Evolutionary conservation across 1,140 invertebrate species (phyloP).

Genomic region (Periplaneta americana): DNA sequence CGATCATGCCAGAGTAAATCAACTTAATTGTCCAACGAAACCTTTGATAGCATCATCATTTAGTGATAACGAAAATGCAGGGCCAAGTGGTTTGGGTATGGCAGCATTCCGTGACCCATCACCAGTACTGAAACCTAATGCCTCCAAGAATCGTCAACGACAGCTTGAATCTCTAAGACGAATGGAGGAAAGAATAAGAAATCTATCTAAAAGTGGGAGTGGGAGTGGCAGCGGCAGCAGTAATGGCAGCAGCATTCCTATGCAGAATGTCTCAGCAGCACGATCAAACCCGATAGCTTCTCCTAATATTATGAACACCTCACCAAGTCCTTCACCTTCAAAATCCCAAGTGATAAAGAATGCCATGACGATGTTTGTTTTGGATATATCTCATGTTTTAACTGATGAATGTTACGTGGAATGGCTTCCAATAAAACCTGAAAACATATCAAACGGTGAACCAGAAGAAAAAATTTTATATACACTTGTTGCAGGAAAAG

Average conservation of each 20-base stretch:
- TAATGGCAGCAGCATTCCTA: constrained; percentile 18
- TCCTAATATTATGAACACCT: constrained; percentile 1
- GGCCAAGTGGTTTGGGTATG: constrained; percentile 32
- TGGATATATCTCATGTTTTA: constrained; percentile 71
- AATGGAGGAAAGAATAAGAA: constrained; percentile 50
- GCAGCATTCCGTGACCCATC: constrained; percentile 50
- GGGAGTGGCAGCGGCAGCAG: constrained; percentile 24
- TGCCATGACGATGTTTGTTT: constrained; percentile 70
- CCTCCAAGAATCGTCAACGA: constrained; percentile 45
- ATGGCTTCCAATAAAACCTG: constrained; percentile 67
- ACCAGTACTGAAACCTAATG: constrained; percentile 36
- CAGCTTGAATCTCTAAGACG: constrained; percentile 53
- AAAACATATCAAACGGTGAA: constrained; percentile 52
- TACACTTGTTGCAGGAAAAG: constrained; percentile 80
- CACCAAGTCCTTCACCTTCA: constrained; percentile 26
- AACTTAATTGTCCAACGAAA: neutral
- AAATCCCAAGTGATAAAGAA: constrained; percentile 23
- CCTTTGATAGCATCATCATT: neutral
- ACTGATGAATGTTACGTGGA: constrained; percentile 54
- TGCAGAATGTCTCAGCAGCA: no score
- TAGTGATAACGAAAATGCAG: neutral
- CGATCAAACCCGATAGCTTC: constrained; percentile 19
- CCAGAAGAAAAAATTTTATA: constrained; percentile 89
- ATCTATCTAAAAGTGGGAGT: constrained; percentile 22
- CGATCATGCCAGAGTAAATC: neutral